These are phyloP conservation scores for Glareola pratincola DNA, from an alignment of 2,113 vertebrate genomes.

Conservation along the genomic window DNA sequence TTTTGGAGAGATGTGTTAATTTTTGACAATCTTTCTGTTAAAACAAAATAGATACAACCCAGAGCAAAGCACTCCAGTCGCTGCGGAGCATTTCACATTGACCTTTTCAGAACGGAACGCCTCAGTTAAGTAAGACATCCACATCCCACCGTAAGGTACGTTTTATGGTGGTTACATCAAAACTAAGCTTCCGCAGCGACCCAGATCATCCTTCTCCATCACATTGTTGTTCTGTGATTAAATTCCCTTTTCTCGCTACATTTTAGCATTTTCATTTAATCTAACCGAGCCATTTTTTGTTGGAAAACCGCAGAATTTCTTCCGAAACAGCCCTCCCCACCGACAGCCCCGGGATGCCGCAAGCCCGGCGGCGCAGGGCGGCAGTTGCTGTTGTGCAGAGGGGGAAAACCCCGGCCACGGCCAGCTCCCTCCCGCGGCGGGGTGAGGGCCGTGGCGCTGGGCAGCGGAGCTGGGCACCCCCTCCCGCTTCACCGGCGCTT, in stretches of 20 bases:
- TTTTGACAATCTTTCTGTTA: slow-evolving; percentile 60
- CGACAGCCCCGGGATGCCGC: background rate
- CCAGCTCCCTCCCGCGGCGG: background rate
- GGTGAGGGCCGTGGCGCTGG: background rate
- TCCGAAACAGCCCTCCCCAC: background rate
- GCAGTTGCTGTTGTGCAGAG: background rate
- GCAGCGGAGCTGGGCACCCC: background rate
- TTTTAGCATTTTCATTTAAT: background rate
- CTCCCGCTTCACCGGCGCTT: background rate
- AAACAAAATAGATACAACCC: slow-evolving; percentile 54
- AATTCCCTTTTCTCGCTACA: background rate
- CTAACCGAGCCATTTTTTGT: background rate
- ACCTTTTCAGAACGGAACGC: slow-evolving; percentile 43
- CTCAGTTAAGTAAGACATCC: slow-evolving; percentile 43
- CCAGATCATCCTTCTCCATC: background rate
- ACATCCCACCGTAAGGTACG: background rate
- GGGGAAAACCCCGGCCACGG: background rate
- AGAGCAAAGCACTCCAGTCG: slow-evolving; percentile 22
- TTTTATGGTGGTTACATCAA: background rate
- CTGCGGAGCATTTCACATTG: slow-evolving; percentile 9
- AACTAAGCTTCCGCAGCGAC: background rate
- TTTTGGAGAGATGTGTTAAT: slow-evolving; percentile 62
- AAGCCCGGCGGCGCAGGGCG: too few species aligned
- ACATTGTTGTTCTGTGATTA: background rate
- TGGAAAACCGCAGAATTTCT: background rate